Evolutionary conservation across 2,797 vertebrate species (phyloP).

Genomic region (Tenualosa ilisha): DNA sequence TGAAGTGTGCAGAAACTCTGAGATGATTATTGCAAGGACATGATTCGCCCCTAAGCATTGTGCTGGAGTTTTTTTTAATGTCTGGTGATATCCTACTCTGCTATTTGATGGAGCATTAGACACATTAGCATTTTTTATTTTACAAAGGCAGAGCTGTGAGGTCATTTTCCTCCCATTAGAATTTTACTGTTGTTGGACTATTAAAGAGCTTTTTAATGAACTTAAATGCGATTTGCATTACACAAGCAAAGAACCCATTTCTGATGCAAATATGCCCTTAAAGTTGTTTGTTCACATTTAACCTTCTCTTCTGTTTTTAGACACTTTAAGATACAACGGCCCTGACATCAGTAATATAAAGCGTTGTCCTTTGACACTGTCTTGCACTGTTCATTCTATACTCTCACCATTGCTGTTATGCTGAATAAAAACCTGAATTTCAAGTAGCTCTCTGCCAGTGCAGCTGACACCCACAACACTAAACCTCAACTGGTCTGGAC

Average conservation of each 20-base stretch:
- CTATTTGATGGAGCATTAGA: conserved; percentile 9
- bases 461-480: no score
- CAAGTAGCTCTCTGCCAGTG: background rate
- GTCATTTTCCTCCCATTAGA: background rate
- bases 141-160: background rate
- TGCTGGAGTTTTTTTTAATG: background rate
- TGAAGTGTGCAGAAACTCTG: background rate
- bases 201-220: conserved; percentile 16
- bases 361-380: background rate
- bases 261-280: background rate
- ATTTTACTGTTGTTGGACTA: background rate
- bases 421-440: background rate
- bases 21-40: background rate
- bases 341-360: background rate
- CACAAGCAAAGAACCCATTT: conserved; percentile 1
- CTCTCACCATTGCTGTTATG: background rate
- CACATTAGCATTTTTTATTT: conserved; percentile 10
- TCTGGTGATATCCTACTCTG: background rate
- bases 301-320: background rate
- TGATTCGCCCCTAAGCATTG: background rate
- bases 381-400: background rate
- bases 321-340: background rate
- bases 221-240: conserved; percentile 7
- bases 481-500: no score
- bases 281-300: background rate